Evolutionary conservation across 2,113 vertebrate species (phyloP).

Genomic region (Myotis brandtii): DNA sequence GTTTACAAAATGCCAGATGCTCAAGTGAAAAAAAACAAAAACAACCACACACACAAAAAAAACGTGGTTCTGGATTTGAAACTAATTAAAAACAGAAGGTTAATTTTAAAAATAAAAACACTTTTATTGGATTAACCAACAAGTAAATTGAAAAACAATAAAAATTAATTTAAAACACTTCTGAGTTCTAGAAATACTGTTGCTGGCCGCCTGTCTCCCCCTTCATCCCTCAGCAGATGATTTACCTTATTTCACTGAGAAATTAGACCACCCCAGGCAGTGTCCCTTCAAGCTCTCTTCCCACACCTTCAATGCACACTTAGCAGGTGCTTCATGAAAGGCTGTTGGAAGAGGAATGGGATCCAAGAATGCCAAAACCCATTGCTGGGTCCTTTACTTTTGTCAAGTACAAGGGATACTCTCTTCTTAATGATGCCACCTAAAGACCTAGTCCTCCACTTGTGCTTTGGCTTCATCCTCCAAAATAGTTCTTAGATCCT

Average conservation of each 20-base stretch:
- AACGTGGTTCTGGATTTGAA: slow-evolving; percentile 4
- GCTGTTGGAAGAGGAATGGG: background rate
- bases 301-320: background rate
- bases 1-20: slow-evolving; percentile 21
- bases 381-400: background rate
- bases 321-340: too few relatives aligned
- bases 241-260: background rate
- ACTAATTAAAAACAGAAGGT: slow-evolving; percentile 30
- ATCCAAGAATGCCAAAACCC: background rate
- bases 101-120: slow-evolving; percentile 56
- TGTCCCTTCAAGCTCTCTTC: background rate
- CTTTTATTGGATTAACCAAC: slow-evolving; percentile 40
- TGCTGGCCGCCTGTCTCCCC: background rate
- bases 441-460: background rate
- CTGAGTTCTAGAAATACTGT: background rate
- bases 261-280: background rate
- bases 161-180: slow-evolving; percentile 38
- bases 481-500: background rate
- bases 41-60: background rate
- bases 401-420: background rate
- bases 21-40: background rate
- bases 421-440: background rate
- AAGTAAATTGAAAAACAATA: slow-evolving; percentile 50
- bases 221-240: background rate
- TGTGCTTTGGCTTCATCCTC: background rate